Evolutionary conservation across 1,140 invertebrate species (phyloP), one percentile per base, ranked within the genome.

Genomic region (Telenomus remus): DNA sequence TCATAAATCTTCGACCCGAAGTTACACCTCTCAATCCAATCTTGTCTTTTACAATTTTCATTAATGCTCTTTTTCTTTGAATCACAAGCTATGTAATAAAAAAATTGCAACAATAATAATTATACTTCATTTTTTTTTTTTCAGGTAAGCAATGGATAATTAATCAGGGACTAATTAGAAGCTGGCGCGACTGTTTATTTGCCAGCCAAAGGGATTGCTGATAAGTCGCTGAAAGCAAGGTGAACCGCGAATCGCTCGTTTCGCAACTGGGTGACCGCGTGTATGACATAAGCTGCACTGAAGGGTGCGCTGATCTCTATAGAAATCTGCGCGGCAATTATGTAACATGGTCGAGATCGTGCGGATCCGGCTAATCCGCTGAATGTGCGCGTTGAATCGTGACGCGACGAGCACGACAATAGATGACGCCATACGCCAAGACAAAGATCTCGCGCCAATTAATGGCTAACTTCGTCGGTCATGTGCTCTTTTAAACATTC

Each of bases 391-490:
- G 81, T 78, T 80, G 81, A 85, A 85, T 82, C 80, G 81, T 85
- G 78, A 79, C 64, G 78, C 72, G 69, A 66, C 70, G 69, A 72
- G 68, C 64, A 70, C 77, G 79, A 85, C 83, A 85, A 85, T 84
- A 77, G 79, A 77, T 64, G 81, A 85, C 79, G 76, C 76, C 64
- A 27, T 27, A 27, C 73, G 61, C 71, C 57, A 51, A 76, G 78
- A 85, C 82, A 85, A 85, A 84, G 82, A 85, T 85, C 82, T 84
- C 81, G 64, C 79, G 78, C 83, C 84, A 86, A 86, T 86, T 86
- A 85, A 85, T 85, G 84, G 82, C 78, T 81, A 74, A 82, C 79
- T 71, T 64, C 39, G 55, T 51, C 61, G 55, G 63, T 50, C 61
- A 61, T 63, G 53, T 64, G 68, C 70, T 69, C 71, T 75, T 65